These are phyloP conservation scores for Regulus satrapa DNA, from an alignment of 2,113 vertebrate species.

Conservation along the genomic window DNA sequence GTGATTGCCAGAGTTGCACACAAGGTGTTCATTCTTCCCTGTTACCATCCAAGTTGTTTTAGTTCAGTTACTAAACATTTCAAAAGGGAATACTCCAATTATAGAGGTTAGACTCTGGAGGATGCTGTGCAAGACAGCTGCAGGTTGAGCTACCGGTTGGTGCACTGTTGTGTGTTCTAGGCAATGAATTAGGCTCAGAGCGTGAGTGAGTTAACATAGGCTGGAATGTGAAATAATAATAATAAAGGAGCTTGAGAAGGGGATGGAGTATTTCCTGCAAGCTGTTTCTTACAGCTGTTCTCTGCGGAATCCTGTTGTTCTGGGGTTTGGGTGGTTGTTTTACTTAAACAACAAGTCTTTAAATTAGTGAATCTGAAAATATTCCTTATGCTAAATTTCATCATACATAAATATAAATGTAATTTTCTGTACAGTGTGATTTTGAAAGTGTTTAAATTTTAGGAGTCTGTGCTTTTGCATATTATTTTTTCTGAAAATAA, in stretches of 20 bases:
- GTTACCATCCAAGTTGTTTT: neutral
- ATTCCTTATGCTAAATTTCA: neutral
- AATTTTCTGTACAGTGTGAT: neutral
- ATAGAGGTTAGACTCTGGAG: neutral
- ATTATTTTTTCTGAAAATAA: neutral
- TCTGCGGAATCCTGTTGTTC: neutral
- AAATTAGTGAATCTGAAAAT: neutral
- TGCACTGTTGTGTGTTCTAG: neutral
- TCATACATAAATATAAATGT: neutral
- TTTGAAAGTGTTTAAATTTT: neutral
- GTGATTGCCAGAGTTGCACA: neutral
- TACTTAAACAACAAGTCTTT: neutral
- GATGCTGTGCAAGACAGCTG: neutral
- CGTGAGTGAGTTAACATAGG: neutral
- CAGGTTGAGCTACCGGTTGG: neutral
- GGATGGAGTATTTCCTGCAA: neutral
- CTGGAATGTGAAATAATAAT: neutral
- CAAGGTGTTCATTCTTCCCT: neutral
- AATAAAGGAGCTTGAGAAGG: neutral
- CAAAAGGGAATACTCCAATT: neutral
- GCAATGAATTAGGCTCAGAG: neutral
- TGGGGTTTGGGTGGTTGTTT: neutral
- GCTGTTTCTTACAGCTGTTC: neutral
- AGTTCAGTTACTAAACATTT: neutral
- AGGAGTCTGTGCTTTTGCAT: neutral